Base-by-base conservation (phyloP, 1,140 invertebrate genomes). In the Samia ricini region DNA sequence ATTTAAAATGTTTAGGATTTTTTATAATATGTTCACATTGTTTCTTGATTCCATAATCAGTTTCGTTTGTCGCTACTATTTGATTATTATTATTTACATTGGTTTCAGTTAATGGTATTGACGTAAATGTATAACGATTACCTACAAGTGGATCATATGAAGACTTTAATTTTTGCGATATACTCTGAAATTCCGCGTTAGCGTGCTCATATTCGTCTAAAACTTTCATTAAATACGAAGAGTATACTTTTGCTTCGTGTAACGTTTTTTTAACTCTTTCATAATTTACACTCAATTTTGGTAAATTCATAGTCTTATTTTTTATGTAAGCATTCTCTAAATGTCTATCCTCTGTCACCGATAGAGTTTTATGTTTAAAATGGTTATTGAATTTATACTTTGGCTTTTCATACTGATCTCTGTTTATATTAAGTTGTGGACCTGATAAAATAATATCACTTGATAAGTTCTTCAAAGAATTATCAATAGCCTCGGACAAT, bases 141-240 rank as follows among this genome's bases (percentile, higher is more conserved):
- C 12, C 12, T 6, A 50, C 2, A 4, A 67, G 19, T 23, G 21
- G 23, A 0, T 26, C 29, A 36, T 69, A 59, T n/a, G 66, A 52
- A 7, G 26, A 24, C 66, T 73, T 70, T 26, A 76, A 63, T 74
- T 74, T 76, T 26, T 78, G 50, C 2, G 72, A 64, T 10, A 74
- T 54, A 61, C 70, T 76, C 59, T 71, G 56, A 64, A 78, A 81
- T 33, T 81, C 70, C 22, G 61, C 74, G 52, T 85, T 83, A 12
- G 71, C 80, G 58, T 63, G 74, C 65, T 85, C 71, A 63, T 80
- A 80, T 26, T 70, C 73, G 29, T 80, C 59, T 63, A 85, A 71
- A 8, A 83, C 50, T 50, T 72, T 66, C 50, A 67, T 60, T 61
- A 85, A 64, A n/a, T 77, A 29, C 8, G 55, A 42, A 71, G 74